A percentile compares a stretch with the other conserved stretches of the same genome.
Evolutionary conservation across 2,888 invertebrate species (phyloP).

Genomic region (Cheilosia vulpina): DNA sequence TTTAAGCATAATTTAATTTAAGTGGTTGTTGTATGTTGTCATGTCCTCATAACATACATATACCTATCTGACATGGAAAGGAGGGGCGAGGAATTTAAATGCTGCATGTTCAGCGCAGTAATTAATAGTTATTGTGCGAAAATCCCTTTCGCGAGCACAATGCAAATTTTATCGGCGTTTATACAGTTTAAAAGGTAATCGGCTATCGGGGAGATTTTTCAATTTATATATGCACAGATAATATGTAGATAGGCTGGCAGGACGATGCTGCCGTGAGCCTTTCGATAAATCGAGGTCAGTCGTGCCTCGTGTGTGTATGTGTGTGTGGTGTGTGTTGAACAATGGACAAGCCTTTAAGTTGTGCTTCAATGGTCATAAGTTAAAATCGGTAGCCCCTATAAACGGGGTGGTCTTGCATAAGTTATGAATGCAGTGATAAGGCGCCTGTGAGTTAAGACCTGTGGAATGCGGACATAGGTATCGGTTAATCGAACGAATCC

Average conservation of each 20-base stretch:
- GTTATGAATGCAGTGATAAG: neutral
- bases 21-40: constrained; percentile 37
- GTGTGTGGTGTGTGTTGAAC: constrained; percentile 4
- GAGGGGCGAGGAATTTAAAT: constrained; percentile 1
- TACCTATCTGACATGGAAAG: neutral
- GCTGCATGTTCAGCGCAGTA: constrained; percentile 33
- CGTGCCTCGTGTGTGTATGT: constrained; percentile 6
- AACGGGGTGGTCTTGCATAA: neutral
- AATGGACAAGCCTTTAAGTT: constrained; percentile 13
- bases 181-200: constrained; percentile 53
- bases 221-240: neutral
- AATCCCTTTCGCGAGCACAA: constrained; percentile 56
- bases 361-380: neutral
- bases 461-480: neutral
- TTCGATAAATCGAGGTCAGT: constrained; percentile 60
- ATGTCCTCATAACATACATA: neutral
- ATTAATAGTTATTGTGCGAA: constrained; percentile 71
- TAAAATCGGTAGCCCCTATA: neutral
- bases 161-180: constrained; percentile 67
- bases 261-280: constrained; percentile 32
- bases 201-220: constrained; percentile 47
- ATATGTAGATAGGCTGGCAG: constrained; percentile 1
- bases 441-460: neutral
- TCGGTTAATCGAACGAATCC: too few species aligned
- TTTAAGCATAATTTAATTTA: constrained; percentile 61